These are phyloP conservation scores for Drosophila ezoana DNA, from an alignment of 2,888 invertebrate species.

Conservation along the genomic window DNA sequence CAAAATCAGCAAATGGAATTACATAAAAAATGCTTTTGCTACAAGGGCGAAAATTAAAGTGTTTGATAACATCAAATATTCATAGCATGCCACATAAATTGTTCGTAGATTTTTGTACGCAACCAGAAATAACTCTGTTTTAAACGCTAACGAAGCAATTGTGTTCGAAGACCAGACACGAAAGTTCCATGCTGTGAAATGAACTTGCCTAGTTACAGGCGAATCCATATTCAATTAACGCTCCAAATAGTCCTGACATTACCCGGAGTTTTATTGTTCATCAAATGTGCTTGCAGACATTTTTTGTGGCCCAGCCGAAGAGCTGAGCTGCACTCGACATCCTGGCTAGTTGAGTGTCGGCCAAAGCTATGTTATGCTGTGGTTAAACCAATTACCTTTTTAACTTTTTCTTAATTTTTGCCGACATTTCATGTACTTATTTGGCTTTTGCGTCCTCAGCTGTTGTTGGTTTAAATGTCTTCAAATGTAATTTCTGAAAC, in stretches of 20 bases:
- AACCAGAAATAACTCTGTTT: conserved; percentile 49
- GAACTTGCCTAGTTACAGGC: conserved; percentile 1
- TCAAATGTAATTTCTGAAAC: background rate
- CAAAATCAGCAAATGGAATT: conserved; percentile 59
- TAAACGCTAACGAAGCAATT: conserved; percentile 75
- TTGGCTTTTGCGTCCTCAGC: background rate
- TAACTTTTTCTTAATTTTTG: conserved; percentile 4
- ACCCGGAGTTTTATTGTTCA: conserved; percentile 10
- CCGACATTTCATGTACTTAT: background rate
- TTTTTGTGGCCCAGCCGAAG: background rate
- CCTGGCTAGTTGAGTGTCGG: background rate
- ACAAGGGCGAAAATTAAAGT: conserved; percentile 47
- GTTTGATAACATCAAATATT: conserved; percentile 65
- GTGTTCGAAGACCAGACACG: conserved; percentile 35
- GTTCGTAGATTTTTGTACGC: conserved; percentile 20
- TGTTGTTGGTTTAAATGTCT: background rate
- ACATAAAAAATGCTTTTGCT: conserved; percentile 33
- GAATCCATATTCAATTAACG: conserved; percentile 21
- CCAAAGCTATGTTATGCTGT: conserved; percentile 7
- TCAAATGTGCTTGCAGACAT: conserved; percentile 3
- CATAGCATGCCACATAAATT: conserved; percentile 57
- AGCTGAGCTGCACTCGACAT: background rate
- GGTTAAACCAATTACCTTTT: conserved; percentile 48
- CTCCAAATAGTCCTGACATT: conserved; percentile 31
- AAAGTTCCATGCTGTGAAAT: background rate